A percentile compares a stretch with the other conserved stretches of the same genome.
phyloP scores from a whole-genome alignment of 2,113 vertebrate genomes.

The Plectropomus leopardus region DNA sequence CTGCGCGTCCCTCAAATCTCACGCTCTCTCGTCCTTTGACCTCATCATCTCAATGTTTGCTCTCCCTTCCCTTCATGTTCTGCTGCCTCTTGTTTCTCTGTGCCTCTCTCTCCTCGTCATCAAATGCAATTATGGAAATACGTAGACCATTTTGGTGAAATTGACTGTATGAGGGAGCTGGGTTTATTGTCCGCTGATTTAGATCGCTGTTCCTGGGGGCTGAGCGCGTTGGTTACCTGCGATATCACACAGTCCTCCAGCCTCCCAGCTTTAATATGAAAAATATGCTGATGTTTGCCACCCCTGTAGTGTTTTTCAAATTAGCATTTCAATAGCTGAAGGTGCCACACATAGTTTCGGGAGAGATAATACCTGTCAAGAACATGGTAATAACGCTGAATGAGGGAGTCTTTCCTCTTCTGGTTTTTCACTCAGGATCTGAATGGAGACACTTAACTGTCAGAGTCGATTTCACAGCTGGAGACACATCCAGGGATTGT shows the following conservation, averaged over 20 bases:
- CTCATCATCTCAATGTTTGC: conserved; percentile 16
- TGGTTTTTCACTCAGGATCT: conserved; percentile 29
- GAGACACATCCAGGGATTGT: conserved; percentile 54
- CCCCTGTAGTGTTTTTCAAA: conserved; percentile 58
- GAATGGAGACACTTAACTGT: conserved; percentile 56
- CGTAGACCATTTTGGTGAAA: neutral
- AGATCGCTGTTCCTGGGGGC: conserved; percentile 35
- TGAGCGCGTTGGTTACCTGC: conserved; percentile 25
- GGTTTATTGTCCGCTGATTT: conserved; percentile 48
- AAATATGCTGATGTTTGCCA: conserved; percentile 71
- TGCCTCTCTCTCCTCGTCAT: conserved; percentile 15
- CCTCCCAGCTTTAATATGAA: conserved; percentile 63
- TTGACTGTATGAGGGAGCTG: neutral
- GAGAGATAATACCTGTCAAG: conserved; percentile 72
- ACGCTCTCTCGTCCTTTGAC: conserved; percentile 9
- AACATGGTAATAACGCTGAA: conserved; percentile 57
- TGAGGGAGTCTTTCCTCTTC: conserved; percentile 30
- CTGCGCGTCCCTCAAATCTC: conserved; percentile 3
- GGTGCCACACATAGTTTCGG: conserved; percentile 60
- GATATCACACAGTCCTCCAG: conserved; percentile 34
- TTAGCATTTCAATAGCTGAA: conserved; percentile 78
- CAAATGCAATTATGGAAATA: conserved; percentile 42
- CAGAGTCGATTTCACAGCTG: conserved; percentile 54
- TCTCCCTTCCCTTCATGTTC: neutral
- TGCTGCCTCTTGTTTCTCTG: conserved; percentile 8